Base-by-base conservation (phyloP, 2,888 invertebrate species). In the Campoplex capitator region DNA sequence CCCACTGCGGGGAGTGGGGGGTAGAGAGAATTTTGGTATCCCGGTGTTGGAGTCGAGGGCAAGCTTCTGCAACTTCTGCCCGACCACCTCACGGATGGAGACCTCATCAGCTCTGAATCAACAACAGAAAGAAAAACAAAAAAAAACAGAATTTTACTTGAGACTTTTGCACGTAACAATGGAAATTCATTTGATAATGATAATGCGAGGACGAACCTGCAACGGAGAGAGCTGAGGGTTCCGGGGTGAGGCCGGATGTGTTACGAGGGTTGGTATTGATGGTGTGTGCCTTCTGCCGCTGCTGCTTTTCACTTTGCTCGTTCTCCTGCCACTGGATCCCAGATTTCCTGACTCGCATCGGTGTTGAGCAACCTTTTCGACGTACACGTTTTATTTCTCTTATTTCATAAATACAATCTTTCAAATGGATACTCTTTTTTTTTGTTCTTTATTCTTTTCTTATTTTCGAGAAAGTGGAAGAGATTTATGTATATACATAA, bases 201-300 rank as follows among this genome's bases (percentile, higher is more conserved):
- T 76, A 79, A 73, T 42, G 45, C 18, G 62, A 67, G 71, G 23
- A 81, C 13, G 35, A 94, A 97, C 97, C 97, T 97, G 96, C 93
- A 97, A 95, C 94, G 96, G 96, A 90, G 96, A 96, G 95, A 97
- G 96, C 95, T 96, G 96, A 92, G 96, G 96, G 95, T 96, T 96
- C 95, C 96, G 95, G 93, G 96, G 92, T 93, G 93, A 93, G 91
- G 92, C 91, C 91, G 93, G 92, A 90, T 93, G 92, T 77, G 93
- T 89, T 90, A 92, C 92, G 91, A 93, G 91, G 84, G 92, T 90
- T 87, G 92, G 89, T 82, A 92, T 90, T 86, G 92, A 91, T 87
- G 92, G 89, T 85, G 91, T 90, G 90, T 91, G 93, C 85, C 93
- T 92, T 91, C 93, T 91, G 87, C 89, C 89, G 91, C 89, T 95